Conservation (phyloP, 2,888 invertebrate genomes). For the Steinernema carpocapsae region DNA sequence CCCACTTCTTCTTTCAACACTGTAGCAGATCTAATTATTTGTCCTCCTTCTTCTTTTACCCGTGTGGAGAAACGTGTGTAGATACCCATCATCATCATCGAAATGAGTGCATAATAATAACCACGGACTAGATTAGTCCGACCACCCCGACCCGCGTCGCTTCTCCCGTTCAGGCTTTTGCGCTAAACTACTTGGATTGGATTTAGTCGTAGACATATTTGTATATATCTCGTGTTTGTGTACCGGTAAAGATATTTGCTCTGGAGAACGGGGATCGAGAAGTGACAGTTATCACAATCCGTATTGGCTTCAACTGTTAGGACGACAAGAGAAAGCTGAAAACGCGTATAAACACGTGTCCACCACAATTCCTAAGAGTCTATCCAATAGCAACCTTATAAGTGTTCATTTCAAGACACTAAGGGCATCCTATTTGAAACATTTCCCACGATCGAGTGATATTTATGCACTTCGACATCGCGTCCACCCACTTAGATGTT, state of each 20-base stretch:
- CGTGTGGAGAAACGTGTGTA: conserved; percentile 30
- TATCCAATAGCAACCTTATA: too few species aligned
- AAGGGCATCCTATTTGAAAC: too few species aligned
- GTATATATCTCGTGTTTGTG: conserved; percentile 27
- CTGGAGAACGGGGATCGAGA: not conserved
- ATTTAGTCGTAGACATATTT: conserved; percentile 23
- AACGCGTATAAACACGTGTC: too few species aligned
- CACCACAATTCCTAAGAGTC: too few species aligned
- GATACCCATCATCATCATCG: conserved; percentile 21
- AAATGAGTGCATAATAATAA: conserved; percentile 19
- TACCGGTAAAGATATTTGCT: conserved; percentile 30
- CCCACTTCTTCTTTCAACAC: conserved; percentile 6
- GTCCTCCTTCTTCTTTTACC: too few species aligned
- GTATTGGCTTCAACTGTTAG: too few species aligned
- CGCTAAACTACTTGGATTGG: not conserved
- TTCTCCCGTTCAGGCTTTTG: conserved; percentile 28
- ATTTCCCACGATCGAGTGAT: too few species aligned
- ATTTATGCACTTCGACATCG: too few species aligned
- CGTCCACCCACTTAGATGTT: too few species aligned
- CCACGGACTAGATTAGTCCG: conserved; percentile 22
- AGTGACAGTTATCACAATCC: too few species aligned
- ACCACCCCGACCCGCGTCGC: not conserved
- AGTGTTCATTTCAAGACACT: too few species aligned
- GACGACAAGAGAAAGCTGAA: too few species aligned
- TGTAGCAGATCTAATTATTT: conserved; percentile 25